Percentiles rank a stretch among this genome's conserved stretches.
Conservation (phyloP, 2,888 invertebrate genomes). For the Gymnosoma rotundatum region DNA sequence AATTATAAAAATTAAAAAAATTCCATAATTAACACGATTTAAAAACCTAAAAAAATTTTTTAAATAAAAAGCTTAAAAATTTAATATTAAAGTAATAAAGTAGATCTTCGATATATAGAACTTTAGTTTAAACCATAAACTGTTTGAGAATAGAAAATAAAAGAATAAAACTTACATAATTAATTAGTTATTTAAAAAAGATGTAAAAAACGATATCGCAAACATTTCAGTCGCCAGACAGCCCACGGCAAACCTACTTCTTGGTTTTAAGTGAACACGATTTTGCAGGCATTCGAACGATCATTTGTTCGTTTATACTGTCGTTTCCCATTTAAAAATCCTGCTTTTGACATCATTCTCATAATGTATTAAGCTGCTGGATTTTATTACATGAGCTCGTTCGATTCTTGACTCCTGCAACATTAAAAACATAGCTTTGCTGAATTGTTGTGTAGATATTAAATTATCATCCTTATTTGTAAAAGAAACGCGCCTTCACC, state of each 20-base stretch:
- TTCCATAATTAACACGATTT: background rate
- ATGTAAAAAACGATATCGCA: background rate
- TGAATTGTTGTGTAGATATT: conserved; percentile 17
- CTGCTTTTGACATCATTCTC: background rate
- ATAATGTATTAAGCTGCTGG: background rate
- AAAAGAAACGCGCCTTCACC: conserved; percentile 34
- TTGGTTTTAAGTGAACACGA: background rate
- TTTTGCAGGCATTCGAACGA: background rate
- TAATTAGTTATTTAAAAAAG: background rate
- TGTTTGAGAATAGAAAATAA: background rate
- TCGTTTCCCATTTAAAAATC: background rate
- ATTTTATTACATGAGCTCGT: conserved; percentile 25
- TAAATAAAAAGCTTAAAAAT: background rate
- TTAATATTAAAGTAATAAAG: background rate
- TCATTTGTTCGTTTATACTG: conserved; percentile 1
- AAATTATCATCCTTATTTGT: conserved; percentile 43
- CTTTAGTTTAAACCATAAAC: conserved; percentile 2
- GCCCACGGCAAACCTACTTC: conserved; percentile 56
- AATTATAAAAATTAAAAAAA: conserved; percentile 4
- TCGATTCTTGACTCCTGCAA: conserved; percentile 33
- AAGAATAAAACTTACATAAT: conserved; percentile 38
- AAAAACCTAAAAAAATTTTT: background rate
- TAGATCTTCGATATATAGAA: conserved; percentile 8
- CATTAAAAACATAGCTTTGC: conserved; percentile 28
- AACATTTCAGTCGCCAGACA: background rate